These are phyloP conservation scores for Dasyornis broadbenti DNA, from an alignment of 2,113 vertebrate species.

Conservation along the genomic window DNA sequence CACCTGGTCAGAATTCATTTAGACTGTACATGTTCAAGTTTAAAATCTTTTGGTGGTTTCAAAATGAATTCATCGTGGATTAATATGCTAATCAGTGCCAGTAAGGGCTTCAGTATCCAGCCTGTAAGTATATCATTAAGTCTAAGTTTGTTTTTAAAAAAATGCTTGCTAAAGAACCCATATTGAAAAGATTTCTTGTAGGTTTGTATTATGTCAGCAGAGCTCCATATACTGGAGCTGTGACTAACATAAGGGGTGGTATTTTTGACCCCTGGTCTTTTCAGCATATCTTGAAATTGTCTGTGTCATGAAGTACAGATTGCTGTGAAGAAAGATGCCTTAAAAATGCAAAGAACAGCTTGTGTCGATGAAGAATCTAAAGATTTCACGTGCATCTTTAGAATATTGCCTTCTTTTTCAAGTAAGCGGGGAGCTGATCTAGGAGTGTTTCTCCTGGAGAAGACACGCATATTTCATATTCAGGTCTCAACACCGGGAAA, in stretches of 20 bases:
- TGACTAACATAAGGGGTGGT: not conserved
- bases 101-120: not conserved
- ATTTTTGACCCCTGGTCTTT: not conserved
- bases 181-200: not conserved
- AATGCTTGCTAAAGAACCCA: not conserved
- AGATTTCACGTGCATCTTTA: not conserved
- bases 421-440: not conserved
- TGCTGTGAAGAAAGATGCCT: not conserved
- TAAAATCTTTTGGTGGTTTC: not conserved
- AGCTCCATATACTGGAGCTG: not conserved
- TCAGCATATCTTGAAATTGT: not conserved
- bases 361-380: not conserved
- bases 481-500: not conserved
- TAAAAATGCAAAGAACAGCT: not conserved
- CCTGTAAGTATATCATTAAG: not conserved
- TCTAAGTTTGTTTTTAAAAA: not conserved
- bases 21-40: not conserved
- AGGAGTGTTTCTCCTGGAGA: not conserved
- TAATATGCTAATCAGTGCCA: not conserved
- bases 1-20: slow-evolving; percentile 24
- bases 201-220: not conserved
- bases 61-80: not conserved
- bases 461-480: not conserved
- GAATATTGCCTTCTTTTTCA: not conserved
- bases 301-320: not conserved